These are phyloP conservation scores for Sphaerophoria taeniata DNA, from an alignment of 2,888 invertebrate genomes.

Conservation along the genomic window DNA sequence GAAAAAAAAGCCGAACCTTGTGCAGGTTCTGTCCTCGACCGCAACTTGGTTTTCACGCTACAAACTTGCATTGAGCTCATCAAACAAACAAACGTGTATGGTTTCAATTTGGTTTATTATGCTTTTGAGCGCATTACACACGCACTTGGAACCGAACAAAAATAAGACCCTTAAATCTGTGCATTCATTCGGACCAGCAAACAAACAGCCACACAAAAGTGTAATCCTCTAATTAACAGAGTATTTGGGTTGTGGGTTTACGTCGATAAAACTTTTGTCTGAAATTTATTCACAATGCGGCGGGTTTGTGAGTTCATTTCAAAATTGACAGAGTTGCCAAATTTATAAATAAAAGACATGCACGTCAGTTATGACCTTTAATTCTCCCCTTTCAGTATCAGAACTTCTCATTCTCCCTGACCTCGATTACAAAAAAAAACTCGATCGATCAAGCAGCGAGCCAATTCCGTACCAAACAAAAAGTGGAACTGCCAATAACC, in stretches of 20 bases:
- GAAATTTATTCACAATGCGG: background rate
- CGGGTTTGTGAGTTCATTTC: too few relatives aligned
- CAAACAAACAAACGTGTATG: constrained; percentile 6
- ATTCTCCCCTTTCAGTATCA: background rate
- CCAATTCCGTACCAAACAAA: background rate
- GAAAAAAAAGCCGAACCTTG: constrained; percentile 35
- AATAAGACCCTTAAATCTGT: constrained; percentile 24
- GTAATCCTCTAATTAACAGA: constrained; percentile 61
- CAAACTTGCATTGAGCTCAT: constrained; percentile 46
- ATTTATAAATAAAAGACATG: too few relatives aligned
- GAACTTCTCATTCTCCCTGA: background rate
- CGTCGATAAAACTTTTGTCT: background rate
- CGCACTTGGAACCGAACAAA: constrained; percentile 14
- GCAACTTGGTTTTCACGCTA: constrained; percentile 34
- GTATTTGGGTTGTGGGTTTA: background rate
- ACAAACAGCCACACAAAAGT: constrained; percentile 32
- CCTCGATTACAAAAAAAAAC: constrained; percentile 33
- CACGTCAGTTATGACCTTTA: too few relatives aligned
- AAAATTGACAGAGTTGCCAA: too few relatives aligned
- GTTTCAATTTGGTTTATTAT: constrained; percentile 20
- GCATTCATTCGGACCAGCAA: constrained; percentile 39
- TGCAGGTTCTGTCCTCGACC: constrained; percentile 59
- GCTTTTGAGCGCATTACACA: background rate
- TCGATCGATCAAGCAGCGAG: constrained; percentile 47
- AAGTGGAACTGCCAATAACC: constrained; percentile 15